Base-by-base conservation (phyloP, 2,113 vertebrate species). In the Callaeas wilsoni region DNA sequence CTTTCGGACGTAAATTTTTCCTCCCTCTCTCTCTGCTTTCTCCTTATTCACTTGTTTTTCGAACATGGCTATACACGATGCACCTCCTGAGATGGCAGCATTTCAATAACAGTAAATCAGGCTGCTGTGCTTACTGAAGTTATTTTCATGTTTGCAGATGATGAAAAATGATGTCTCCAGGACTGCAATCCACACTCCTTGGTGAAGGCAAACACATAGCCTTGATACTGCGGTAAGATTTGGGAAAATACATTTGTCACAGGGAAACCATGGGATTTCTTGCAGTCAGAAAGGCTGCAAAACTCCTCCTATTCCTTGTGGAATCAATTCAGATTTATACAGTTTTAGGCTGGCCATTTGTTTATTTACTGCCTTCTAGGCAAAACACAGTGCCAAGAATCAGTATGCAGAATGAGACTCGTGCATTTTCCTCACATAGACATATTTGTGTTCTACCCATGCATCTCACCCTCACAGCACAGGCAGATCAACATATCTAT, bases 111-210 rank as follows among this genome's bases (percentile, higher is more conserved):
- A 90, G 70, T 76, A 94, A 65, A 83, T 91, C 73, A 85, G 76
- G 42, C 71, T 68, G 52, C 64, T 3, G 8, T n/a, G 60, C 90
- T 75, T 59, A 77, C 83, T 88, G 70, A 87, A 91, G 84, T 94
- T 87, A 85, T 87, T 90, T 89, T 62, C 78, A 85, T 71, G 79
- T 91, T 95, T 92, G 42, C 39, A 86, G 76, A 87, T 88, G 82
- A 94, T 90, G 79, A 94, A 90, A 96, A 96, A 95, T 32, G 33
- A 75, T 55, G 52, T 67, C 67, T 91, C 59, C 32, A 84, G 78
- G 49, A 91, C 78, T 91, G 90, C 74, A 87, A 91, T 68, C 65
- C 87, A 69, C 68, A 13, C 18, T 37, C 12, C 63, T 73, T 46
- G 33, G 64, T 35, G 42, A 63, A 96, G 42, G 88, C 67, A 92